Percentiles rank a stretch among this genome's conserved stretches.
Conservation (phyloP, 2,113 vertebrate species). For the Taurulus bubalis region DNA sequence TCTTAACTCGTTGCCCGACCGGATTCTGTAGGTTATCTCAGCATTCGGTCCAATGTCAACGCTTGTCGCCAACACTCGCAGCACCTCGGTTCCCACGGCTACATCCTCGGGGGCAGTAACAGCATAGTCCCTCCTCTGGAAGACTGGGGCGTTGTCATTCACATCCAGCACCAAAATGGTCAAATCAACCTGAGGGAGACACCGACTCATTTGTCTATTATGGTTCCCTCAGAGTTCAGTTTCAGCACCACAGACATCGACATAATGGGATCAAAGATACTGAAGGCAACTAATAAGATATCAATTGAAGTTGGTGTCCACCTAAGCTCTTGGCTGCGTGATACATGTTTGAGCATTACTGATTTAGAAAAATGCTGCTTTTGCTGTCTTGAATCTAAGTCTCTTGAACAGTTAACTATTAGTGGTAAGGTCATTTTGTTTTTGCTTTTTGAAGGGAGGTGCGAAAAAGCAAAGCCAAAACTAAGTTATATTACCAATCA, state of each 20-base stretch:
- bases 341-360: not conserved
- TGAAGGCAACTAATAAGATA: constrained; percentile 24
- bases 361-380: no score
- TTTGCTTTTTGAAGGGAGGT: not conserved
- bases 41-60: constrained; percentile 94
- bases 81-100: constrained; percentile 88
- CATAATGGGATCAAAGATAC: constrained; percentile 14
- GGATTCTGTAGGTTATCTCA: constrained; percentile 91
- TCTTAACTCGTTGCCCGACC: constrained; percentile 92
- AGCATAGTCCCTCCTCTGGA: constrained; percentile 92
- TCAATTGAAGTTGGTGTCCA: constrained; percentile 9
- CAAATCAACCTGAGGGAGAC: constrained; percentile 82
- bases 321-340: constrained; percentile 3
- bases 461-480: not conserved
- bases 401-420: not conserved
- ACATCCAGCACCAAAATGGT: constrained; percentile 94
- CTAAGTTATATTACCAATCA: not conserved
- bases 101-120: constrained; percentile 93
- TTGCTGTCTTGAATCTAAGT: not conserved
- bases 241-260: constrained; percentile 8
- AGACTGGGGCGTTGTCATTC: constrained; percentile 97
- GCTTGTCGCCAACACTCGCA: constrained; percentile 92
- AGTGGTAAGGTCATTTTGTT: not conserved
- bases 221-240: not conserved
- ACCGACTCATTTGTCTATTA: not conserved